Conservation (phyloP, 2,888 invertebrate genomes). For the Siphonodentalium dalli region DNA sequence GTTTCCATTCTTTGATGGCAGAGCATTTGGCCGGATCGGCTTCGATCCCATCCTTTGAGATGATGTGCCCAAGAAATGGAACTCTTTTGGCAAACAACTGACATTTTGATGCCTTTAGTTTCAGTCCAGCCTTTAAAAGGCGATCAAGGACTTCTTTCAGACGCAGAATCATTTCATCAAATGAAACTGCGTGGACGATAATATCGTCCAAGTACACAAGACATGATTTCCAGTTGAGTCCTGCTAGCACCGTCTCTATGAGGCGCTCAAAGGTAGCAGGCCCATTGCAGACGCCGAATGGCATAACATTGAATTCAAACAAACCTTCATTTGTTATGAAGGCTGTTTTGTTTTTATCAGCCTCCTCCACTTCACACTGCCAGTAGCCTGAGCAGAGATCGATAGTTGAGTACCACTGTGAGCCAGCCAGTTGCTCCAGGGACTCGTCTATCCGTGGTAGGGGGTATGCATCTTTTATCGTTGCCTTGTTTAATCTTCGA, state of each 20-base stretch:
- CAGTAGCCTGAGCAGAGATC: slow-evolving; percentile 21
- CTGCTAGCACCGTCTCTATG: slow-evolving; percentile 49
- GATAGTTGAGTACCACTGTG: slow-evolving; percentile 11
- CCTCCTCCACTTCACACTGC: slow-evolving; percentile 13
- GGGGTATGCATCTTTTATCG: slow-evolving; percentile 5
- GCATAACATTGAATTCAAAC: slow-evolving; percentile 42
- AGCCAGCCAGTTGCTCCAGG: slow-evolving; percentile 4
- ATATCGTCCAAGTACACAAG: slow-evolving; percentile 62
- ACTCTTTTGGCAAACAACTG: slow-evolving; percentile 3
- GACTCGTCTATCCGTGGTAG: slow-evolving; percentile 10
- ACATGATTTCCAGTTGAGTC: slow-evolving; percentile 37
- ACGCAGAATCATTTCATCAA: slow-evolving; percentile 28
- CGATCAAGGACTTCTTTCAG: slow-evolving; percentile 23
- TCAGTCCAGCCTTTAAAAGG: slow-evolving; percentile 26
- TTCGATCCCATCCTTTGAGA: slow-evolving; percentile 1
- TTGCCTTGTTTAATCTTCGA: slow-evolving; percentile 1
- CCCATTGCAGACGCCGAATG: slow-evolving; percentile 54
- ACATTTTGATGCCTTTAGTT: slow-evolving; percentile 21
- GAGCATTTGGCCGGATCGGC: slow-evolving; percentile 23
- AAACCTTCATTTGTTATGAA: slow-evolving; percentile 33
- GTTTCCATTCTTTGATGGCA: slow-evolving; percentile 18
- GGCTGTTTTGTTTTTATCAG: slow-evolving; percentile 34
- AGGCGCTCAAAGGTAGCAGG: slow-evolving; percentile 52
- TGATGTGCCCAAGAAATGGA: slow-evolving; percentile 9
- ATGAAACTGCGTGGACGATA: slow-evolving; percentile 33